Conservation (phyloP, 2,113 vertebrate genomes). For the Sialia sialis region DNA sequence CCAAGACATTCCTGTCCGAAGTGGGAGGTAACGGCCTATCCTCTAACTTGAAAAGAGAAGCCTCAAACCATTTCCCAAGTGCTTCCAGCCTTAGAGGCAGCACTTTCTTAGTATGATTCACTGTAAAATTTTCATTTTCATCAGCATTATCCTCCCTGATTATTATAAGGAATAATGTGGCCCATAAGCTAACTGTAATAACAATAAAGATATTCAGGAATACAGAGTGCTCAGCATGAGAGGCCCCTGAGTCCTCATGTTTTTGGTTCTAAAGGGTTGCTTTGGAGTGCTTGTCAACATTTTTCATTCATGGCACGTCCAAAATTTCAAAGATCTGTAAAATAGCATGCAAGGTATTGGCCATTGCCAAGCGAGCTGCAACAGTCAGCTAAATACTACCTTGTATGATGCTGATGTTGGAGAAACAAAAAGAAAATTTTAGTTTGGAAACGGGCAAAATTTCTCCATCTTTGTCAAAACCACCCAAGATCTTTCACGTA, state of each 20-base stretch:
- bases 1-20: conserved; percentile 68
- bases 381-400: background rate
- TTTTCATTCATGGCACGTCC: background rate
- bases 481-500: background rate
- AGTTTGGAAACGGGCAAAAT: background rate
- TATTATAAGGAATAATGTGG: background rate
- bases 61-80: background rate
- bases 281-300: background rate
- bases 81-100: background rate
- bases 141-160: background rate
- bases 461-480: background rate
- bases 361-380: background rate
- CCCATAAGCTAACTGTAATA: background rate
- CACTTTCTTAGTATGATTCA: background rate
- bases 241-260: fast-evolving
- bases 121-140: background rate
- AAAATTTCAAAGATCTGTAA: background rate
- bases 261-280: background rate
- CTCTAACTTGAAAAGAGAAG: conserved; percentile 12
- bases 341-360: background rate
- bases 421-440: background rate
- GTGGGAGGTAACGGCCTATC: conserved; percentile 43
- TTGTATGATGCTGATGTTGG: background rate
- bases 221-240: background rate
- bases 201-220: background rate